Base-by-base conservation (phyloP, 2,888 invertebrate species). In the Hipparchia sbordonii region DNA sequence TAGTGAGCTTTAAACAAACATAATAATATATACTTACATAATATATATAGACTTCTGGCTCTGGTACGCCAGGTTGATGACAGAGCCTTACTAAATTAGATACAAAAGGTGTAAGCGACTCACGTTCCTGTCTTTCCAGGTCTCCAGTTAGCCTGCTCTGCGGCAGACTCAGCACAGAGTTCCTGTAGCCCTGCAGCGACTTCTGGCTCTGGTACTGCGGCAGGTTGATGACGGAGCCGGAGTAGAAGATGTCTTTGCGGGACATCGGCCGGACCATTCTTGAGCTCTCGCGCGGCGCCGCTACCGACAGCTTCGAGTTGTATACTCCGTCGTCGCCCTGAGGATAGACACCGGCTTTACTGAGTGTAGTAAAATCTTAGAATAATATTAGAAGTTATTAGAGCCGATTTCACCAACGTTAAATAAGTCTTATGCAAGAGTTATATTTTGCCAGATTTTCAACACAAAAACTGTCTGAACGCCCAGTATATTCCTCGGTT, bases 191-290 rank as follows among this genome's bases (percentile, higher is more conserved):
- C 71, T 97, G 96, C 71, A 99, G 94, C 2, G 98, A 98, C 84
- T 98, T 97, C 88, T 98, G 98, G 74, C 98, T 98, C 87, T 97
- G 97, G 92, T 97, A 99, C 89, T 98, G 98, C 0, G 98, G 98
- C 81, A 99, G 95, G 91, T 99, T 98, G 75, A 97, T 95, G 45
- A 99, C 97, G 65, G 98, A 98, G 51, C 99, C 99, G 2, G 98
- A 98, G 91, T 99, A 99, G 94, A 99, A 99, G 84, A 99, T 99
- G 90, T 99, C 99, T 85, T 98, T 98, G 70, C 98, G 95, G 7
- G 98, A 98, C 91, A 99, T 91, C 3, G 99, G 99, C 23, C 98
- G 95, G 13, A 98, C 96, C 94, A 98, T 97, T 78, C 96, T 94
- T 0, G 95, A 88, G 0, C 88, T 85, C 72, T 91, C 92, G 45